A percentile compares a stretch with the other conserved stretches of the same genome.
These are phyloP conservation scores for Cheirogaleus medius DNA, from an alignment of 2,113 vertebrate genomes.

Conservation along the genomic window DNA sequence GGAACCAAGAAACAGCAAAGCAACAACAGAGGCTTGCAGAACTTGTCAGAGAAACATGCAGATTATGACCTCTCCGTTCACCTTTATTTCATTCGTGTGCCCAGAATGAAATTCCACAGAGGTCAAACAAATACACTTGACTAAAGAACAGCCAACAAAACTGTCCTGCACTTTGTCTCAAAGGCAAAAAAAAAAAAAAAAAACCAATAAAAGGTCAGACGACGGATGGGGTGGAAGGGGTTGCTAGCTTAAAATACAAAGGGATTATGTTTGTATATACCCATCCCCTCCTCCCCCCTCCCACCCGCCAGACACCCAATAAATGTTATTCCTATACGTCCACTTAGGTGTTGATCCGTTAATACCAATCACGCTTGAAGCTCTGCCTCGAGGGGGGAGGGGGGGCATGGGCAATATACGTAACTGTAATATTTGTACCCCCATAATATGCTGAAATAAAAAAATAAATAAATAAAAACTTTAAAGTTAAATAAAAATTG, in stretches of 20 bases:
- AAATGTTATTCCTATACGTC: no score
- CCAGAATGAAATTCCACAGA: not conserved
- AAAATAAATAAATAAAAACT: no score
- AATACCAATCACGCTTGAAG: no score
- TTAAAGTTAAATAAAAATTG: no score
- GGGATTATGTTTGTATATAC: no score
- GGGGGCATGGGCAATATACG: no score
- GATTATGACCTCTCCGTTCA: not conserved
- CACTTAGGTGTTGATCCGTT: no score
- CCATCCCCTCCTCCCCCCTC: no score
- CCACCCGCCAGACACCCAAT: no score
- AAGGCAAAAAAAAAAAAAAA: not conserved
- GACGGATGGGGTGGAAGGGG: not conserved
- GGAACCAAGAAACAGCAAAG: not conserved
- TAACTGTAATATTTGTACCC: no score
- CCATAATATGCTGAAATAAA: no score
- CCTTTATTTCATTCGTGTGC: not conserved
- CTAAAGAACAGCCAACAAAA: slow-evolving; percentile 5
- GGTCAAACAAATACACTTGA: not conserved
- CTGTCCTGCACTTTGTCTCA: not conserved
- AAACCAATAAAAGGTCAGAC: not conserved
- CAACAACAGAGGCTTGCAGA: not conserved
- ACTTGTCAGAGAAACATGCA: not conserved
- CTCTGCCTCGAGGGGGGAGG: no score
- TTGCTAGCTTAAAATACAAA: not conserved